phyloP scores from a whole-genome alignment of 35 echinoderm and acorn worm genomes.

The Apostichopus japonicus region DNA sequence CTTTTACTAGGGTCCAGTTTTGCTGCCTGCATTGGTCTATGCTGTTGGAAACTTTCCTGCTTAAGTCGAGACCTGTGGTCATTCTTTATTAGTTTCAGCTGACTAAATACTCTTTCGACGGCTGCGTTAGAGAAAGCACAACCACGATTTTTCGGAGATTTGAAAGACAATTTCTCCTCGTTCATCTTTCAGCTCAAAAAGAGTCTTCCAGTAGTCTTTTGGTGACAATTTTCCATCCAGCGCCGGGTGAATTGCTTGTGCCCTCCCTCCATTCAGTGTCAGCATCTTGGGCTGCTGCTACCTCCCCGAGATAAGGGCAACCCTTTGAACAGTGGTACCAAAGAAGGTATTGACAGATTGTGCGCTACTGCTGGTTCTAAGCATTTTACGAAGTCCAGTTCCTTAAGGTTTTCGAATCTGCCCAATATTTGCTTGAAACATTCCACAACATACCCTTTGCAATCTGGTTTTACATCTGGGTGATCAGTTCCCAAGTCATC shows the following conservation, averaged over 20 bases:
- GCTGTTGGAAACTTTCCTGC: conserved; percentile 42
- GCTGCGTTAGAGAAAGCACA: conserved; percentile 38
- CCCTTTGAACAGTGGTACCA: conserved; percentile 27
- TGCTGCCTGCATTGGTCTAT: background rate
- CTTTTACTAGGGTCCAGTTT: conserved; percentile 1
- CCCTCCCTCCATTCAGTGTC: conserved; percentile 23
- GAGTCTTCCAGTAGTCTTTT: conserved; percentile 14
- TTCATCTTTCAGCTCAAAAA: conserved; percentile 11
- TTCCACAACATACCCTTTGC: background rate
- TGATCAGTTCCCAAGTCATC: conserved; percentile 27
- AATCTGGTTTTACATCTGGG: background rate
- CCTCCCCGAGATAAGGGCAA: background rate
- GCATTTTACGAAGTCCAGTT: conserved; percentile 4
- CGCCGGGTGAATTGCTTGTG: conserved; percentile 1
- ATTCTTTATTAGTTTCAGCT: conserved; percentile 57
- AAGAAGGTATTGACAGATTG: conserved; percentile 18
- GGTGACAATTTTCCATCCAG: conserved; percentile 24
- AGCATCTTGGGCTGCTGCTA: conserved; percentile 36
- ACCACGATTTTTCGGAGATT: conserved; percentile 19
- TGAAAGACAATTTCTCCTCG: background rate
- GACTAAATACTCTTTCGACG: conserved; percentile 32
- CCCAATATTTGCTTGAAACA: background rate
- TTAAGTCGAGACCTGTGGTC: conserved; percentile 29
- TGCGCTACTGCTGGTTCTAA: conserved; percentile 48
- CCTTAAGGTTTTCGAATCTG: background rate